Evolutionary conservation across 2,797 vertebrate species (phyloP).

Genomic region (Eutrigla gurnardus): DNA sequence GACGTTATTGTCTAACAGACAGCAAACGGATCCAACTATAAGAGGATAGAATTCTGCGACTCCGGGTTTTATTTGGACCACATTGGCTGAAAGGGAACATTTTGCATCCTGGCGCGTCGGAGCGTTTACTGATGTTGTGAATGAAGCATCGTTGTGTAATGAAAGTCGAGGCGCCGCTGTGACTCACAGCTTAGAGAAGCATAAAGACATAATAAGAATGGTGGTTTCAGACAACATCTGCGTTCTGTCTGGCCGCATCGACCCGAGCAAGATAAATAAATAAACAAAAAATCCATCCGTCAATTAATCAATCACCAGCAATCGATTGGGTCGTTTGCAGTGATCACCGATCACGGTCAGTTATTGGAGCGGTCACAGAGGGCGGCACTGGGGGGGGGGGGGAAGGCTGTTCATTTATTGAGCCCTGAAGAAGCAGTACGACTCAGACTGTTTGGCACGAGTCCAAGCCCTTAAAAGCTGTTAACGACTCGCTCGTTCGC

Average conservation of each 20-base stretch:
- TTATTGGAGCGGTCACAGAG: slow-evolving; percentile 42
- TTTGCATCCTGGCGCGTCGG: slow-evolving; percentile 27
- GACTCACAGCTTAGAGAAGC: slow-evolving; percentile 28
- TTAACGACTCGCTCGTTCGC: slow-evolving; percentile 23
- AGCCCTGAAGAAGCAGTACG: not conserved
- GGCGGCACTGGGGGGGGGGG: slow-evolving; percentile 1
- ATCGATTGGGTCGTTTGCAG: slow-evolving; percentile 51
- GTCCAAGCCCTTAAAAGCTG: slow-evolving; percentile 42
- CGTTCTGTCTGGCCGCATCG: slow-evolving; percentile 55
- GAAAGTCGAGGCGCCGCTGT: slow-evolving; percentile 63
- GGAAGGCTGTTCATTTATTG: slow-evolving; percentile 29
- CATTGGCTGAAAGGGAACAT: not conserved
- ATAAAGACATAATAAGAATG: not conserved
- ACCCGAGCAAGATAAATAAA: slow-evolving; percentile 1
- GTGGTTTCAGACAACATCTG: slow-evolving; percentile 15
- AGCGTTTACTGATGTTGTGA: slow-evolving; percentile 57
- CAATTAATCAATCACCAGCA: slow-evolving; percentile 62
- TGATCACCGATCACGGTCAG: slow-evolving; percentile 54
- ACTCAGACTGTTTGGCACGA: slow-evolving; percentile 47
- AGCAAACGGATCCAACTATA: not conserved
- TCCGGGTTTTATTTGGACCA: slow-evolving; percentile 3
- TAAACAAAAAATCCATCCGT: slow-evolving; percentile 36
- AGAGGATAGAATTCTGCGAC: not conserved
- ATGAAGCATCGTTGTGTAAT: slow-evolving; percentile 75
- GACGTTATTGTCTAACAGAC: not conserved